Evolutionary conservation across 2,113 vertebrate species (phyloP), one percentile per base, ranked within the genome.

Genomic region (Struthidea cinerea): DNA sequence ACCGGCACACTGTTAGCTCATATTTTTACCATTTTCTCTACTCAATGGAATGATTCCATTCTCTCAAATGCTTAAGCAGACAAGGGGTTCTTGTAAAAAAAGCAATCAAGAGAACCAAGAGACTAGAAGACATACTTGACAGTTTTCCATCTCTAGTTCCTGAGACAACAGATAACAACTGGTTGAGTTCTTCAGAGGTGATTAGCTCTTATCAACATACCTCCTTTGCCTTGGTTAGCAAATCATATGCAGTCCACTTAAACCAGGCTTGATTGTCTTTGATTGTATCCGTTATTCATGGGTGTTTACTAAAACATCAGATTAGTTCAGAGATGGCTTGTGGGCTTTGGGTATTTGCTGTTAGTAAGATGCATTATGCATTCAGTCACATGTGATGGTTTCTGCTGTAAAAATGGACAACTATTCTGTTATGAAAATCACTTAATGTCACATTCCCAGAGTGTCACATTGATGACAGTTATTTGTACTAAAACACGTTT

Each of bases 231-330:
- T 75, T 56, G 28, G 37, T 79, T 87, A 88, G 35, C 10, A 93
- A 92, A 90, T 88, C 35, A 63, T 27, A 56, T 39, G 21, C 53
- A 68, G 77, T 68, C 44, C 35, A 35, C 44, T 79, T 75, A 85
- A 91, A 71, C 52, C 23, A 52, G 33, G 30, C 22, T 59, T 91
- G 81, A 78, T 84, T 84, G 17, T 78, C 44, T 75, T 84, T 90
- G 52, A 94, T 91, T 93, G 33, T 83, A 83, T 85, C 33, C 49
- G 83, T 93, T 87, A 93, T 88, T 88, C 88, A 82, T 63, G 39
- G 27, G 1, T 15, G 26, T 64, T 74, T 15, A 21, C 39, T 56
- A 46, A 74, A 91, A 70, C 6, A 67, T 60, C 32, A n/a, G 46
- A 42, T 63, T 1, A 84, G 28, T 50, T 82, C 69, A 90, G n/a